A percentile compares a stretch with the other conserved stretches of the same genome.
phyloP scores from a whole-genome alignment of 2,888 invertebrate genomes.

The Cephus nigrinus region DNA sequence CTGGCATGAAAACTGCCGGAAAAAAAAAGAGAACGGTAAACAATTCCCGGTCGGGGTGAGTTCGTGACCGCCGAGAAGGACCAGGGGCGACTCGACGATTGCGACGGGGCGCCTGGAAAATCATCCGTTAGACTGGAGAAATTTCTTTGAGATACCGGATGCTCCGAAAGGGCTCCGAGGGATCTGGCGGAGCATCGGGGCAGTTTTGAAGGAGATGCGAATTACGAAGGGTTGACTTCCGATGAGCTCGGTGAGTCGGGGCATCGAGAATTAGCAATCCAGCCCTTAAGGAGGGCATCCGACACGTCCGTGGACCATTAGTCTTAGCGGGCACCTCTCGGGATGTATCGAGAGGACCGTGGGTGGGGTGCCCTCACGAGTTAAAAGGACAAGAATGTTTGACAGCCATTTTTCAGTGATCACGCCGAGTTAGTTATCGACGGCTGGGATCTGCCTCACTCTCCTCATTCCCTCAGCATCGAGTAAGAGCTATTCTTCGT shows the following conservation, averaged over 20 bases:
- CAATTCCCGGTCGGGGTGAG: no score
- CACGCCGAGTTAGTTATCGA: constrained; percentile 62
- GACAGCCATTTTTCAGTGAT: constrained; percentile 65
- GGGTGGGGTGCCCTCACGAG: constrained; percentile 54
- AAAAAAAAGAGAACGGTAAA: no score
- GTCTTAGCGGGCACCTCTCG: constrained; percentile 32
- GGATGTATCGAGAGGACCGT: constrained; percentile 23
- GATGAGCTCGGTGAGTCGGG: constrained; percentile 22
- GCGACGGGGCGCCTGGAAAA: no score
- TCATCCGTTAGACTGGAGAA: no score
- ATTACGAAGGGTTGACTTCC: constrained; percentile 34
- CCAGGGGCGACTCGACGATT: no score
- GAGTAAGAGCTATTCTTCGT: constrained; percentile 49
- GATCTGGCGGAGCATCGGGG: no score
- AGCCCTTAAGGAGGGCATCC: constrained; percentile 43
- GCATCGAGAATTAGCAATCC: constrained; percentile 51
- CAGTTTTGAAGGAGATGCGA: no score
- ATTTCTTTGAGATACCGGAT: no score
- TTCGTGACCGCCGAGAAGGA: no score
- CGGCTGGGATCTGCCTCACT: constrained; percentile 49
- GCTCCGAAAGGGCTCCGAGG: no score
- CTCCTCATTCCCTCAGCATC: constrained; percentile 32
- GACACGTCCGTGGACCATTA: constrained; percentile 55
- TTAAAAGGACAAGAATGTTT: constrained; percentile 63
- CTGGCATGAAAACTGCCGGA: no score